Base-by-base conservation (phyloP, 2,113 vertebrate species). In the Python bivittatus region DNA sequence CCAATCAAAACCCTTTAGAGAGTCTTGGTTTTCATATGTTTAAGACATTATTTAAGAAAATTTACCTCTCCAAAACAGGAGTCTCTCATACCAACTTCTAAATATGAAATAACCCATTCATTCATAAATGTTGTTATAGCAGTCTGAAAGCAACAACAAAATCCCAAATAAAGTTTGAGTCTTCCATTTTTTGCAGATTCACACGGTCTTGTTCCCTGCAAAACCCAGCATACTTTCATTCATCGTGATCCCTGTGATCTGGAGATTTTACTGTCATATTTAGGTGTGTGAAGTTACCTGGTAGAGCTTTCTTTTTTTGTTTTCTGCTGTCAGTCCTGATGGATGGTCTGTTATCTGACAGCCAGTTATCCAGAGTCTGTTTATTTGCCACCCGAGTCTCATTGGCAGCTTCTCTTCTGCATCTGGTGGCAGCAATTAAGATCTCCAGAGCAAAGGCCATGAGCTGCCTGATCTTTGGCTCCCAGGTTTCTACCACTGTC, bases 301-400 rank as follows among this genome's bases (percentile, higher is more conserved):
- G 3, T 61, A 64, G 64, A 33, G 52, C 11, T 48, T 9, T 72
- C 89, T 17, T 42, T 10, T 72, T 90, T 87, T 42, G 64, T 93
- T 29, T 93, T 89, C 42, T 1, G 57, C 48, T 89, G 61, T 54
- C 42, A 92, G 17, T n/a, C 64, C 64, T 72, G 68, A 38, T 7
- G n/a, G n/a, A 72, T 6, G 2, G 68, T 33, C 68, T 92, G 48
- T 95, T 84, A 48, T 79, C 33, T 88, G 15, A 94, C 87, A 93
- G 92, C 95, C 92, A 84, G 61, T 86, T 1, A 94, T 88, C 42
- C 87, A 1, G 90, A 61, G 93, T 92, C 60, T 11, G 60, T 91
- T 93, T 93, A 88, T 94, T 88, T 95, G 93, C 91, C 85, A 60
- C 88, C 72, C 93, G 86, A 87, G 88, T 91, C 56, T 94, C 94